Evolutionary conservation across 2,888 invertebrate genomes (phyloP).

Genomic region (Heteropelma amictum): DNA sequence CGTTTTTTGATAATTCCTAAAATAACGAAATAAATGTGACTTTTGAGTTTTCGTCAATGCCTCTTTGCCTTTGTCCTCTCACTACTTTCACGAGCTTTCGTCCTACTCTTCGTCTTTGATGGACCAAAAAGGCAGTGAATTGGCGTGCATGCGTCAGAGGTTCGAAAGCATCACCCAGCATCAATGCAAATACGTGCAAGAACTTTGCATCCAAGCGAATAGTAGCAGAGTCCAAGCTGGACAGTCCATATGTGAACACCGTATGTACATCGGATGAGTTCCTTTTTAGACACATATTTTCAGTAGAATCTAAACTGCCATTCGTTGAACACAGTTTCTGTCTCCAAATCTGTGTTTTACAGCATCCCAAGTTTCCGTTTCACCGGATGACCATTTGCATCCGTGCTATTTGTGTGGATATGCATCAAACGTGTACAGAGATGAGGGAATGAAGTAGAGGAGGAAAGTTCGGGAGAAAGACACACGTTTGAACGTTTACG

Average conservation of each 20-base stretch:
- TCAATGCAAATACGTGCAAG: conserved; percentile 39
- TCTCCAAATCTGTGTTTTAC: too few relatives aligned
- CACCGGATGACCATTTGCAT: too few relatives aligned
- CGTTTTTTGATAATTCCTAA: too few relatives aligned
- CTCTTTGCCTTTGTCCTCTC: neutral
- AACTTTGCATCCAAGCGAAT: conserved; percentile 39
- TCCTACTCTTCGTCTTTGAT: neutral
- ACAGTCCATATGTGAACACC: neutral
- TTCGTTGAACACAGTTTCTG: too few relatives aligned
- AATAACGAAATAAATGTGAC: too few relatives aligned
- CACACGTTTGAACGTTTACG: conserved; percentile 54
- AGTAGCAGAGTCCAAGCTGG: neutral
- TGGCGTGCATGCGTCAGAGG: conserved; percentile 10
- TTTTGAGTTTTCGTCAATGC: conserved; percentile 39
- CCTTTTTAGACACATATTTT: neutral
- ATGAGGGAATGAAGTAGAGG: too few relatives aligned
- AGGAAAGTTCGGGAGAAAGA: conserved; percentile 16
- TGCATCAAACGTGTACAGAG: too few relatives aligned
- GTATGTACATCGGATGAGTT: too few relatives aligned
- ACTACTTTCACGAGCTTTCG: neutral
- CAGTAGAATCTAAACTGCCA: too few relatives aligned
- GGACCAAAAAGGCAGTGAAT: neutral
- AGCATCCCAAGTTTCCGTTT: too few relatives aligned
- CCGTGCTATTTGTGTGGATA: too few relatives aligned
- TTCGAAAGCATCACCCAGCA: conserved; percentile 24